phyloP scores from a whole-genome alignment of 2,113 vertebrate species.

The Macquaria australasica region DNA sequence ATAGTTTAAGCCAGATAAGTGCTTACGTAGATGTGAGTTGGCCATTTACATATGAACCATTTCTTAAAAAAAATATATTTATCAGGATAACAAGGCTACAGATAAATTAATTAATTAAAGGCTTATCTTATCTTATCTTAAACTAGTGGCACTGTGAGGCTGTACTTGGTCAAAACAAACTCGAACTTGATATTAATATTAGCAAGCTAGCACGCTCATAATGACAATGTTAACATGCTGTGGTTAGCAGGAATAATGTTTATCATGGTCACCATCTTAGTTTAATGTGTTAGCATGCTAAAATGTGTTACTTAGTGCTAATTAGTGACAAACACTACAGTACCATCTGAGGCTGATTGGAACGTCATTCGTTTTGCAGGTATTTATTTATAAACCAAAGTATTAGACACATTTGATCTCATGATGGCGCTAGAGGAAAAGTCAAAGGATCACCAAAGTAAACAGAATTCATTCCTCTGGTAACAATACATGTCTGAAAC shows the following conservation, averaged over 20 bases:
- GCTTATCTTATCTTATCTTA: too few species aligned
- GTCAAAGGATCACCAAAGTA: too few species aligned
- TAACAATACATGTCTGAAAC: too few species aligned
- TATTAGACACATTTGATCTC: background rate
- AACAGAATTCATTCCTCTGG: too few species aligned
- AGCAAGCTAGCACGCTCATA: background rate
- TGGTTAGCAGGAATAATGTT: background rate
- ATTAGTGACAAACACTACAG: too few species aligned
- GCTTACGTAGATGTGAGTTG: conserved; percentile 16
- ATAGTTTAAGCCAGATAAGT: conserved; percentile 62
- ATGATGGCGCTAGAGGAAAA: too few species aligned
- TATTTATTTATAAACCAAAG: background rate
- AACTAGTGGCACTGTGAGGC: background rate
- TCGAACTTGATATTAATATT: background rate
- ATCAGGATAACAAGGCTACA: background rate
- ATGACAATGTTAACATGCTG: background rate
- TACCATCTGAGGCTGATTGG: background rate
- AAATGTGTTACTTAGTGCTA: too few species aligned
- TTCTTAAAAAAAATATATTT: background rate
- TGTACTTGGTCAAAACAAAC: background rate
- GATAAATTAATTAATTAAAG: too few species aligned
- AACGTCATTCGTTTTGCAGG: background rate
- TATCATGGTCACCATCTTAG: background rate
- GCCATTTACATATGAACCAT: conserved; percentile 23
- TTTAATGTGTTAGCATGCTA: too few species aligned